Evolutionary conservation across 35 echinoderm and acorn worm genomes (phyloP).

Genomic region (Hemicentrotus pulcherrimus): DNA sequence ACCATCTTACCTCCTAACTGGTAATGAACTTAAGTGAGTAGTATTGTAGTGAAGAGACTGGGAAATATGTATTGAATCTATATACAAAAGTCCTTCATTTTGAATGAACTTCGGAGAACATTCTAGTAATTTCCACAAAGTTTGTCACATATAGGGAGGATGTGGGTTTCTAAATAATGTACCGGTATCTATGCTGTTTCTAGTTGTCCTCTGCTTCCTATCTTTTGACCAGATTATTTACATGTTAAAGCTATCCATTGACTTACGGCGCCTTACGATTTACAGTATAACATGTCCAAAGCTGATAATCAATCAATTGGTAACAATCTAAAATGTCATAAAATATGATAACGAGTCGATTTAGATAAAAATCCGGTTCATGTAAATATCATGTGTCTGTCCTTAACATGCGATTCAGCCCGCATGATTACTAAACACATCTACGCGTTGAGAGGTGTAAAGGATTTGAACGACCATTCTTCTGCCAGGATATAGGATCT

Average conservation of each 20-base stretch:
- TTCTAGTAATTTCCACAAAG: no score
- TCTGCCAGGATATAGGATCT: no score
- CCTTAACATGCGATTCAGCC: neutral
- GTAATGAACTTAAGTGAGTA: no score
- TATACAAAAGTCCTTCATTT: no score
- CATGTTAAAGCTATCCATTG: neutral
- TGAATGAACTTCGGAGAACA: no score
- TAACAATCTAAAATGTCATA: neutral
- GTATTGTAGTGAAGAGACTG: no score
- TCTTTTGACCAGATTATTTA: neutral
- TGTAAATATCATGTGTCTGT: neutral
- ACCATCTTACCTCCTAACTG: no score
- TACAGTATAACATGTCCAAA: neutral
- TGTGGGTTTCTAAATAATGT: no score
- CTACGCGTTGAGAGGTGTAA: neutral
- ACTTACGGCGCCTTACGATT: neutral
- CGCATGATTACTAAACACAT: neutral
- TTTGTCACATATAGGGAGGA: no score
- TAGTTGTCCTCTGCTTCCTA: neutral
- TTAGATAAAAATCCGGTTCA: neutral
- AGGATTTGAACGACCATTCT: no score
- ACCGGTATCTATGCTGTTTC: no score
- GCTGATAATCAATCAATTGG: neutral
- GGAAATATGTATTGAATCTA: no score
- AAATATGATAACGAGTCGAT: neutral